Base-by-base conservation (phyloP, 2,113 vertebrate genomes). In the Beaufortia kweichowensis region DNA sequence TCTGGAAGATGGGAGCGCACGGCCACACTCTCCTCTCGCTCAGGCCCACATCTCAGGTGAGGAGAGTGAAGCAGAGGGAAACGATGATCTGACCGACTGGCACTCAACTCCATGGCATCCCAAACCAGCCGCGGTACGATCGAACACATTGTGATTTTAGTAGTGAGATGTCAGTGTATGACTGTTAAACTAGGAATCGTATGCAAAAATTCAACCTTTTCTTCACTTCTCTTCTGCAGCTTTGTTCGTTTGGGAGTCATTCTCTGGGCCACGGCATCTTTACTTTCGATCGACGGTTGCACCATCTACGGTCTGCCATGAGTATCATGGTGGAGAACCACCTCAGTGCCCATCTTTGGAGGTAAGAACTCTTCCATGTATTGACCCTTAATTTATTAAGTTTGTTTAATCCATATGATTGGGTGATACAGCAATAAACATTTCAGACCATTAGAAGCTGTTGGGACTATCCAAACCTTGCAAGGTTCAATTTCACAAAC, bases 291-390 rank as follows among this genome's bases (percentile, higher is more conserved):
- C 90, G 95, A 28, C 90, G 95, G 81, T 91, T 96, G 33, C 94
- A 96, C 84, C 93, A 94, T 73, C 92, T 96, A 89, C 93, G 95
- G 86, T 93, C 93, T 0, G 95, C 95, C 17, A 91, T 97, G 70
- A 94, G 91, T 87, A 93, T 91, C 89, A 96, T 97, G 96, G 86
- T 97, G 86, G 95, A 96, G 84, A 88, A 90, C 79, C 95, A 96
- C 87, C 94, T 96, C 86, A 96, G 92, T 50, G 90, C 94, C 0
- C 95, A 95, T 86, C 91, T 95, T 82, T 96, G 95, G 95, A 96
- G 92, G 96, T 96, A 90, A 93, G 93, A 88, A 41, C 53, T 23
- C 17, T 39, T 1, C n/a, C 6, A 28, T 0, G 31, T 46, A 2
- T 12, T 50, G 48, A 46, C 33, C n/a, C n/a, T n/a, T n/a, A n/a